Base-by-base conservation (phyloP, 2,797 vertebrate species). In the Linurgus olivaceus region DNA sequence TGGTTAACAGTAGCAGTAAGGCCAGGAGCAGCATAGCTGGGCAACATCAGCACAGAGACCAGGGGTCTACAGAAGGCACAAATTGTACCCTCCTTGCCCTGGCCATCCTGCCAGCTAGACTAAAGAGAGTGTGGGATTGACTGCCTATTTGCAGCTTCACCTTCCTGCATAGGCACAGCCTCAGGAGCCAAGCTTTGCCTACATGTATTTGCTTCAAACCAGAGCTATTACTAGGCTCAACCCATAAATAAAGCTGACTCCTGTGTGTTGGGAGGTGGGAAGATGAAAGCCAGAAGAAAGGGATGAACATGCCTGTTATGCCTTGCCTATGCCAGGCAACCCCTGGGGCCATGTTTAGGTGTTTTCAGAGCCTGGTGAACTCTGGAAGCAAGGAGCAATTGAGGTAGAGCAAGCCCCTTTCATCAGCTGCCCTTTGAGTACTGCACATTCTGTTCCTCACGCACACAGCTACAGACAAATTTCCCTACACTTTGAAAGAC, bases 221-320 rank as follows among this genome's bases (percentile, higher is more conserved):
- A 24, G 40, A 40, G 48, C n/a, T n/a, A 47, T 90, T 72, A 38
- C 33, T 29, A 21, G 0, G 1, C 37, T 86, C 48, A 62, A 42
- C 55, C 11, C 9, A 1, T 31, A 91, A 81, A 72, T 28, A 65
- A 93, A 93, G 47, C 18, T 47, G 20, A 33, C 61, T 76, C 55
- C 26, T 38, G 40, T 18, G 44, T 0, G 0, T 5, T 70, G 63
- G 71, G 57, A 91, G 58, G 59, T 7, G 31, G 45, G 62, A 52
- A 72, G 77, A 95, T 82, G 71, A 95, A 93, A 93, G 88, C 31
- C 65, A 87, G 48, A 76, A 59, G 63, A 73, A 78, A 67, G 38
- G 10, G 54, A 59, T 42, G 50, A 86, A 57, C 10, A 2, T 29
- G n/a, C 15, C 67, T 74, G 72, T 17, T 45, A 51, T 2, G 40